Evolutionary conservation across 2,113 vertebrate species (phyloP).

Genomic region (Bothrops jararaca): DNA sequence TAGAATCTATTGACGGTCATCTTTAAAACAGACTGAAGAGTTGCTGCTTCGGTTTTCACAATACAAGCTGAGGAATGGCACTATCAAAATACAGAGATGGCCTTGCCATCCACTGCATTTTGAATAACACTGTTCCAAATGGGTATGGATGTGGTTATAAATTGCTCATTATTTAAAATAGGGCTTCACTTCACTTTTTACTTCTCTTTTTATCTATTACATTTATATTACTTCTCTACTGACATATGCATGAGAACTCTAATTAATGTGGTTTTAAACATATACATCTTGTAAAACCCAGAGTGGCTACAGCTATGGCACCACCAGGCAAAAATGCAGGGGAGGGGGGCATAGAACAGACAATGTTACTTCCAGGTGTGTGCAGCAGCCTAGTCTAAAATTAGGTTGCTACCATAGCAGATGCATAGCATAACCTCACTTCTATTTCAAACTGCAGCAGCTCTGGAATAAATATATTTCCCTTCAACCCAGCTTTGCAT

Average conservation of each 20-base stretch:
- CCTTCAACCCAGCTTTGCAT: not conserved
- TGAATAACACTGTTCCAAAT: not conserved
- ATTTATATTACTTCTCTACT: not conserved
- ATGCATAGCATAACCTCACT: not conserved
- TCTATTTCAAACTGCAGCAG: not conserved
- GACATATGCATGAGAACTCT: not conserved
- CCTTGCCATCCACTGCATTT: not conserved
- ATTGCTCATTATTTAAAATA: not conserved
- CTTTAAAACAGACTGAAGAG: constrained; percentile 2
- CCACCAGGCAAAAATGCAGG: not conserved
- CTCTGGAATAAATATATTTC: not conserved
- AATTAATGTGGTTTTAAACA: not conserved
- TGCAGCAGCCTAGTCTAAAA: not conserved
- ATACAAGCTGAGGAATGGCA: not conserved
- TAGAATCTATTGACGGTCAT: not conserved
- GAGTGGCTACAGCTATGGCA: not conserved
- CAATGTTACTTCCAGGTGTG: not conserved
- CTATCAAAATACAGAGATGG: not conserved
- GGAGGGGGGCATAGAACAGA: not conserved
- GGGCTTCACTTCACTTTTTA: not conserved
- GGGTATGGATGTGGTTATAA: not conserved
- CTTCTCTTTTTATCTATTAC: not conserved
- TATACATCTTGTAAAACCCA: not conserved
- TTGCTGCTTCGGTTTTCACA: not conserved
- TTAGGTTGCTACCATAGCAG: too few relatives aligned